Base-by-base conservation (phyloP, 2,113 vertebrate genomes). In the Myrmecobius fasciatus region DNA sequence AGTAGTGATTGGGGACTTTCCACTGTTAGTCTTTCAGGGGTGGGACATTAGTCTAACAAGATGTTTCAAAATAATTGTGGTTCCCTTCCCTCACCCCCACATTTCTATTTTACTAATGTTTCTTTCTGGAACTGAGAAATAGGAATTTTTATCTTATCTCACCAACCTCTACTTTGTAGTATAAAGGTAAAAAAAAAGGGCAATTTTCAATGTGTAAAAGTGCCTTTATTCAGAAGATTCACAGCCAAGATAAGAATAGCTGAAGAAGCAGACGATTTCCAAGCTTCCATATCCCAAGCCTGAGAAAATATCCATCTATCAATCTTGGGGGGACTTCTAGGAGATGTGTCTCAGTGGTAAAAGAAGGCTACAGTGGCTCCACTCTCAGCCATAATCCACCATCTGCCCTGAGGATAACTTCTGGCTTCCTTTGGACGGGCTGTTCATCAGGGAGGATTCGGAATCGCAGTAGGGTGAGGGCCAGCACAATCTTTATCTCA, bases 351-450 rank as follows among this genome's bases (percentile, higher is more conserved):
- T 67, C 56, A 67, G 28, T 11, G 28, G 12, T 67, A 31, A 31
- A 60, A 67, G 56, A 11, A 67, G 31, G 46, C 0, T 2, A 26
- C 90, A 99, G 97, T 0, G 97, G 97, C 96, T 99, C 98, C 97
- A 99, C 96, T 49, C 94, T 53, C 94, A 99, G 97, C 98, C 98
- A 99, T 17, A 99, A 97, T 0, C 99, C 99, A 0, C 98, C 98
- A 94, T 99, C 99, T 0, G 99, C 96, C 0, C 98, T 98, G 90
- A 99, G 96, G 31, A 99, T 98, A 4, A 99, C 97, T 91, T 99
- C 98, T 0, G 98, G 98, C 25, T 98, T 98, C 53, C 99, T 98
- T 0, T 98, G 98, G 0, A 98, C 97, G 0, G 98, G 94, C 20
- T 1, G 48, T 0, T 2, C 0, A 0, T 98, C 0, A 93, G 96